Conservation (phyloP, 2,113 vertebrate species). For the Pluvialis apricaria region DNA sequence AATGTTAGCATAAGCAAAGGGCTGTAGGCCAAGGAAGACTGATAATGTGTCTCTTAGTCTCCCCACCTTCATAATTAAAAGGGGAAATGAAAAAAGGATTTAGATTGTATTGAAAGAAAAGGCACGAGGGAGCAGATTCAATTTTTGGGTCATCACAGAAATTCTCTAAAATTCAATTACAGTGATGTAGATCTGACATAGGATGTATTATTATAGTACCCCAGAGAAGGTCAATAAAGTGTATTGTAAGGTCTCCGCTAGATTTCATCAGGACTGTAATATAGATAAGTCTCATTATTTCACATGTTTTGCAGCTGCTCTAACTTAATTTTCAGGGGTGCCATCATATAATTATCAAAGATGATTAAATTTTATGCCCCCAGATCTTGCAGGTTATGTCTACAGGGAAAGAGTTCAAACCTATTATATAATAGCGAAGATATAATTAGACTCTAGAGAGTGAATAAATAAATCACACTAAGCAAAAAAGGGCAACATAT, state of each 20-base stretch:
- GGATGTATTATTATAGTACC: slow-evolving; percentile 15
- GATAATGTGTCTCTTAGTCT: neutral
- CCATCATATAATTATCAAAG: slow-evolving; percentile 58
- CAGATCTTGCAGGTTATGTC: slow-evolving; percentile 52
- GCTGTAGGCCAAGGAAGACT: neutral
- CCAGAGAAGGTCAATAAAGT: slow-evolving; percentile 34
- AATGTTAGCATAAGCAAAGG: neutral
- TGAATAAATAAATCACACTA: slow-evolving; percentile 66
- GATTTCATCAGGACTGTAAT: slow-evolving; percentile 32
- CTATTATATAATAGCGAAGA: slow-evolving; percentile 50
- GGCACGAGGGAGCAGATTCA: slow-evolving; percentile 24
- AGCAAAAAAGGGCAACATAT: slow-evolving; percentile 19
- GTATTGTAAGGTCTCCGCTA: neutral
- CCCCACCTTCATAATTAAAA: slow-evolving; percentile 62
- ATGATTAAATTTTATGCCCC: slow-evolving; percentile 61
- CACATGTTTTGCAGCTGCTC: slow-evolving; percentile 43
- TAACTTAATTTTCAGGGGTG: slow-evolving; percentile 60
- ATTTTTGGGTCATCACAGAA: slow-evolving; percentile 26
- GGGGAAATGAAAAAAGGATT: slow-evolving; percentile 38
- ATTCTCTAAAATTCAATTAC: slow-evolving; percentile 55
- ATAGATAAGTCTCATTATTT: slow-evolving; percentile 46
- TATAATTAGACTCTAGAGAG: slow-evolving; percentile 52
- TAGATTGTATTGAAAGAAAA: slow-evolving; percentile 42
- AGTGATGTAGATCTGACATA: slow-evolving; percentile 14
- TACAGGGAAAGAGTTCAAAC: slow-evolving; percentile 39